phyloP scores from a whole-genome alignment of 2,888 invertebrate species.

The Oligia fasciuncula region DNA sequence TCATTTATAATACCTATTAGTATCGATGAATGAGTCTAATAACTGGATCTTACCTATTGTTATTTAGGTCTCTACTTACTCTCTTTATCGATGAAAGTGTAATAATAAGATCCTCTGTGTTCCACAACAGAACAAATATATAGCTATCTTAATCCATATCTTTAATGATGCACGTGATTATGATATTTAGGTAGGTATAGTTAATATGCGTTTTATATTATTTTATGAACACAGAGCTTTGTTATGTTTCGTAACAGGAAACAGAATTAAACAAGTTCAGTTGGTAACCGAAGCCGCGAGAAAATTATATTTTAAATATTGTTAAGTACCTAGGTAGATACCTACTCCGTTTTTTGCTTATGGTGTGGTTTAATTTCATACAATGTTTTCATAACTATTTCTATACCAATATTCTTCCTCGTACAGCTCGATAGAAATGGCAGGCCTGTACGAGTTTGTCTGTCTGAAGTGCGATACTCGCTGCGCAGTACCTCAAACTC shows the following conservation, averaged over 20 bases:
- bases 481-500: too few relatives aligned
- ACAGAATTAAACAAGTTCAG: slow-evolving; percentile 12
- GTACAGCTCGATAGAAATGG: too few relatives aligned
- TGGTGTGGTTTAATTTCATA: background rate
- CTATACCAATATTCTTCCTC: background rate
- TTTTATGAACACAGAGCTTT: background rate
- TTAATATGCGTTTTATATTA: background rate
- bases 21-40: background rate
- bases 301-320: slow-evolving; percentile 1
- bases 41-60: background rate
- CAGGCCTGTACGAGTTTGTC: too few relatives aligned
- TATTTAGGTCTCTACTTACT: background rate
- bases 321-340: background rate
- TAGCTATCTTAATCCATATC: slow-evolving; percentile 8
- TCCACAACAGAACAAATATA: background rate
- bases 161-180: slow-evolving; percentile 12
- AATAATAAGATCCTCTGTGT: background rate
- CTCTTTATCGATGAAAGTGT: background rate
- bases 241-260: background rate
- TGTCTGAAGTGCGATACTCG: too few relatives aligned
- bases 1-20: too few relatives aligned
- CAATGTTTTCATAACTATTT: background rate
- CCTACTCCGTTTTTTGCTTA: background rate
- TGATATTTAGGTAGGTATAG: background rate
- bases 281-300: background rate